Conservation (phyloP, 2,797 vertebrate genomes). For the Crax fasciolata region DNA sequence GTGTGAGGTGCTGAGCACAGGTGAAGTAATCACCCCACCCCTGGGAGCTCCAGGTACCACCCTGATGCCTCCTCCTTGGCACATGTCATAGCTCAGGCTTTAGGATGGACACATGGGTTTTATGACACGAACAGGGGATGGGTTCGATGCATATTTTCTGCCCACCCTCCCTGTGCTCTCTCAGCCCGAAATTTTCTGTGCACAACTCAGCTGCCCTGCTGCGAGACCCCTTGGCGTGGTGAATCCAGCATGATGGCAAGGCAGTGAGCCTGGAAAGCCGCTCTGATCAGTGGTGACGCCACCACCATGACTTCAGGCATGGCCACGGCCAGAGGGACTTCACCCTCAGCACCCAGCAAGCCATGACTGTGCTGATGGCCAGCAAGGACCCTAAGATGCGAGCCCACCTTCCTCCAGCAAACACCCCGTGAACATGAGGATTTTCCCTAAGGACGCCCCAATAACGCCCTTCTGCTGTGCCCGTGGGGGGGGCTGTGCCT, state of each 20-base stretch:
- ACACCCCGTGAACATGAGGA: rapidly evolving
- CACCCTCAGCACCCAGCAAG: neutral
- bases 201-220: constrained; percentile 13
- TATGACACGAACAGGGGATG: neutral
- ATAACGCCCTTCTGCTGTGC: neutral
- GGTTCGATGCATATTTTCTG: neutral
- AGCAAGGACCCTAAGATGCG: neutral
- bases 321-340: neutral
- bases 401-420: neutral
- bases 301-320: neutral
- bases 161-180: neutral
- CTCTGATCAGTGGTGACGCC: neutral
- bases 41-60: neutral
- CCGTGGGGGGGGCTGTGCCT: neutral
- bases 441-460: neutral
- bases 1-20: neutral
- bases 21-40: neutral
- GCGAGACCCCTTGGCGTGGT: neutral
- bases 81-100: neutral
- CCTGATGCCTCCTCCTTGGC: neutral
- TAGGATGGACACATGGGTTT: neutral
- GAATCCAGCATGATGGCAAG: neutral
- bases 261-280: neutral
- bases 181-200: neutral
- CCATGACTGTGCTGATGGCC: rapidly evolving